These are phyloP conservation scores for Halocynthia aurantium DNA, from an alignment of 23 tunicate genomes.

Conservation along the genomic window DNA sequence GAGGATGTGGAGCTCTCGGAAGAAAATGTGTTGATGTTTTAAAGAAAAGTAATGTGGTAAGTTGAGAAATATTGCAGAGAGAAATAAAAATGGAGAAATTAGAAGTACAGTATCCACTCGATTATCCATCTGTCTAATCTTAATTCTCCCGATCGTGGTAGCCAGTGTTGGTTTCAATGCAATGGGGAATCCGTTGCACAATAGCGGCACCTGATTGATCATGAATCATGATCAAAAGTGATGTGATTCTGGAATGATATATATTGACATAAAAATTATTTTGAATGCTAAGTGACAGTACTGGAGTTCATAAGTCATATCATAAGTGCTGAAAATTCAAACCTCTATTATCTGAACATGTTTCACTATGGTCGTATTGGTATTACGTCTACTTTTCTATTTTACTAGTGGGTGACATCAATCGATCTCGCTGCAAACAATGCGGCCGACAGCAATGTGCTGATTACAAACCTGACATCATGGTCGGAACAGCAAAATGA, in stretches of 20 bases:
- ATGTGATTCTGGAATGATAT: too few relatives aligned
- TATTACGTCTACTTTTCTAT: too few relatives aligned
- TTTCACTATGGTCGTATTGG: too few relatives aligned
- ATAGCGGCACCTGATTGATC: background rate
- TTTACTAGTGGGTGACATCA: conserved; percentile 56
- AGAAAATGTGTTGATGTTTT: conserved; percentile 45
- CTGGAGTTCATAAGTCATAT: too few relatives aligned
- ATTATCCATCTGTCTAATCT: background rate
- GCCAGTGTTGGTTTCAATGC: background rate
- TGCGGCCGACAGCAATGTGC: conserved; percentile 66
- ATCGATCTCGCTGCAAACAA: conserved; percentile 77
- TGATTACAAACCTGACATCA: conserved; percentile 59
- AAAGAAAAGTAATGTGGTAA: conserved; percentile 46
- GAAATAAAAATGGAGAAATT: background rate
- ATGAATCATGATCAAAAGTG: too few relatives aligned
- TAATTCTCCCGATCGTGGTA: background rate
- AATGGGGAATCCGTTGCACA: too few relatives aligned
- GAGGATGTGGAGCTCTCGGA: conserved; percentile 91
- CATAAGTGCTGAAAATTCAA: too few relatives aligned
- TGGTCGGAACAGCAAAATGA: conserved; percentile 84
- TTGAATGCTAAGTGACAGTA: too few relatives aligned
- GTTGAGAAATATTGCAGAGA: background rate
- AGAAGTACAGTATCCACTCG: background rate
- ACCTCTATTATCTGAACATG: too few relatives aligned
- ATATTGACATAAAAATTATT: too few relatives aligned